A percentile compares a stretch with the other conserved stretches of the same genome.
Conservation (phyloP, 2,113 vertebrate species). For the Muntiacus reevesi region DNA sequence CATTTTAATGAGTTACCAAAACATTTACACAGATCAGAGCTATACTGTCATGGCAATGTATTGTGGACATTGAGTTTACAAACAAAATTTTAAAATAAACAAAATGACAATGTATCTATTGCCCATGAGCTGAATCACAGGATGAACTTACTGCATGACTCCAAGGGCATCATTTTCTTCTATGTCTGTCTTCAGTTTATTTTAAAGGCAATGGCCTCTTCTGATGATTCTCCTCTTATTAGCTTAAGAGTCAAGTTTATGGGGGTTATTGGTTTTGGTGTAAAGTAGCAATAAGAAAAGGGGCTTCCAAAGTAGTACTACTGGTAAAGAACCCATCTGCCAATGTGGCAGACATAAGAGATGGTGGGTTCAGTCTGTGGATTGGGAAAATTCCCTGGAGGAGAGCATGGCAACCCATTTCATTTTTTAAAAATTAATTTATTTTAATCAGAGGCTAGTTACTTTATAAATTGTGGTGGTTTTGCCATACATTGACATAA, state of each 20-base stretch:
- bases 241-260: not conserved
- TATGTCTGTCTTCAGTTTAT: not conserved
- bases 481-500: not conserved
- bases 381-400: not conserved
- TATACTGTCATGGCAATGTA: not conserved
- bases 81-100: not conserved
- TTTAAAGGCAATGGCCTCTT: not conserved
- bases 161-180: not conserved
- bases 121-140: not conserved
- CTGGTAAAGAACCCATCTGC: not conserved
- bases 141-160: not conserved
- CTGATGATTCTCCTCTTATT: not conserved
- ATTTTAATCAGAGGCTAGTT: not conserved
- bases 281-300: not conserved
- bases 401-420: not conserved
- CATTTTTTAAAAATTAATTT: not conserved
- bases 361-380: not conserved
- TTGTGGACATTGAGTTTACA: not conserved
- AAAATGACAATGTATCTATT: not conserved
- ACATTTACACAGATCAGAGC: not conserved
- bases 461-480: not conserved
- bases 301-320: not conserved
- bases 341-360: not conserved
- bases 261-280: not conserved
- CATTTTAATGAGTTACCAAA: conserved; percentile 32